phyloP scores from a whole-genome alignment of 2,888 invertebrate species.

The Leucophora obtusa region DNA sequence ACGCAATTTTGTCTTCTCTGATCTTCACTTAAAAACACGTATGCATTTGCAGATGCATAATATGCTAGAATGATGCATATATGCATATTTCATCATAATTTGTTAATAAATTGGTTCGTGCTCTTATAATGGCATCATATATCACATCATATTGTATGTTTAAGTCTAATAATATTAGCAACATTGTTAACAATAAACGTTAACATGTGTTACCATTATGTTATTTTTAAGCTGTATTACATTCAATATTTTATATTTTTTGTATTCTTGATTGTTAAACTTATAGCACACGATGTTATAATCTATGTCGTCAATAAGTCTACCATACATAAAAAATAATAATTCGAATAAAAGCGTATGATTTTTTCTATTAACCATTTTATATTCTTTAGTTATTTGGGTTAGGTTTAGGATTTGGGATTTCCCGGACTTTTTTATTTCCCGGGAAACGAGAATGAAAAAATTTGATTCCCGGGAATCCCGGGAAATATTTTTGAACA shows the following conservation, averaged over 20 bases:
- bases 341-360: neutral
- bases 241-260: conserved; percentile 8
- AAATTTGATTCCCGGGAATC: too few relatives aligned
- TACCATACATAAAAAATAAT: conserved; percentile 9
- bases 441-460: too few relatives aligned
- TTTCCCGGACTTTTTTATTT: too few relatives aligned
- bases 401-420: too few relatives aligned
- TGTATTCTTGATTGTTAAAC: conserved; percentile 39
- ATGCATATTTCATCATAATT: conserved; percentile 73
- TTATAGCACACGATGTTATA: conserved; percentile 42
- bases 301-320: conserved; percentile 47
- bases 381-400: too few relatives aligned
- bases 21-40: too few relatives aligned
- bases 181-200: conserved; percentile 56
- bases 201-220: conserved; percentile 54
- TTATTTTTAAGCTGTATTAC: conserved; percentile 26
- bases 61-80: conserved; percentile 9
- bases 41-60: neutral
- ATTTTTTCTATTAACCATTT: neutral
- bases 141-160: conserved; percentile 35
- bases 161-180: conserved; percentile 30
- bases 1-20: too few relatives aligned
- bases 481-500: too few relatives aligned
- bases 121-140: conserved; percentile 63
- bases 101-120: conserved; percentile 76